Percentiles rank a stretch among this genome's conserved stretches.
Evolutionary conservation across 1,140 invertebrate genomes (phyloP).

Genomic region (Drosophila jambulina): DNA sequence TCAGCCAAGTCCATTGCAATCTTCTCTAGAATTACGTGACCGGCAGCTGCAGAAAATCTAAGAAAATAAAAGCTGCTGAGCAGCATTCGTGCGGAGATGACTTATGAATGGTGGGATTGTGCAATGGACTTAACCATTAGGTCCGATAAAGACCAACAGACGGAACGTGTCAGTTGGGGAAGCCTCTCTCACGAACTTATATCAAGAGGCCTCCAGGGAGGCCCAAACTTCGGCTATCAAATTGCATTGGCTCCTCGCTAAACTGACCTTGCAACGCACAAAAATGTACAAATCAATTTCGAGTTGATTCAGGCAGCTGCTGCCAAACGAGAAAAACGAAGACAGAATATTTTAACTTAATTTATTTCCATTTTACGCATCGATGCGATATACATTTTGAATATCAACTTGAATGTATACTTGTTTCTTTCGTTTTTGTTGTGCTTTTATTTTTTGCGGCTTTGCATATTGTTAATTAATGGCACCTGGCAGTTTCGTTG

Average conservation of each 20-base stretch:
- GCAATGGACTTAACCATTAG: conserved; percentile 14
- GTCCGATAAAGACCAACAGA: conserved; percentile 27
- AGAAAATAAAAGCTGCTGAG: conserved; percentile 10
- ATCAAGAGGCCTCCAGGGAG: conserved; percentile 23
- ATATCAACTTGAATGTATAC: conserved; percentile 36
- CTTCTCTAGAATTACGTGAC: conserved; percentile 49
- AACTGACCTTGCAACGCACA: conserved; percentile 72
- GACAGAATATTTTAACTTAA: conserved; percentile 81
- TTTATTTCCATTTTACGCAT: conserved; percentile 75
- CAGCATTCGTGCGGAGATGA: not conserved
- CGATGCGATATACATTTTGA: conserved; percentile 53
- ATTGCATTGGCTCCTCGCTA: conserved; percentile 26
- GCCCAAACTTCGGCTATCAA: conserved; percentile 26
- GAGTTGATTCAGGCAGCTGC: conserved; percentile 47
- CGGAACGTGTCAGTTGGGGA: conserved; percentile 51
- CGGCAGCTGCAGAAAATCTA: not conserved
- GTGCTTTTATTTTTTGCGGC: conserved; percentile 38
- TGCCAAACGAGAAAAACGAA: conserved; percentile 73
- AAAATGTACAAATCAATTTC: conserved; percentile 69
- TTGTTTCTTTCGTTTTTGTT: conserved; percentile 28
- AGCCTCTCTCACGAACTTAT: conserved; percentile 20
- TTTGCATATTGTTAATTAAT: conserved; percentile 80
- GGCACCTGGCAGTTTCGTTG: conserved; percentile 53
- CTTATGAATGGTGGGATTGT: conserved; percentile 46
- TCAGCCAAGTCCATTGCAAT: not conserved